phyloP scores from a whole-genome alignment of 1,140 invertebrate genomes.

The Drosophila ficusphila region DNA sequence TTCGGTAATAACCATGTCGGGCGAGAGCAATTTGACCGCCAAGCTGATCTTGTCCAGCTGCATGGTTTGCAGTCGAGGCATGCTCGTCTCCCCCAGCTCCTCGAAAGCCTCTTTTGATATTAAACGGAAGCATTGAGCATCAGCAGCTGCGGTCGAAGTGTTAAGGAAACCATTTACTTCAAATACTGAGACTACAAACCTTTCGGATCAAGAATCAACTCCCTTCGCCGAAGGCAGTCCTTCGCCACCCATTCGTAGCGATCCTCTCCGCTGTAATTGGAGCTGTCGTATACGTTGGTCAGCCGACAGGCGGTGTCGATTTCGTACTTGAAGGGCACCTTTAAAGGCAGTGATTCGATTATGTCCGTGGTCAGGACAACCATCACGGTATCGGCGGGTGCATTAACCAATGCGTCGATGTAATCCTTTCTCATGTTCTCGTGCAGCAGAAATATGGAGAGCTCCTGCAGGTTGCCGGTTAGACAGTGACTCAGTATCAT shows the following conservation, averaged over 20 bases:
- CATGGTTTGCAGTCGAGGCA: slow-evolving; percentile 49
- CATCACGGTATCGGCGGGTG: slow-evolving; percentile 24
- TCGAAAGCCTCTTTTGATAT: slow-evolving; percentile 37
- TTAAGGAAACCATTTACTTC: too few relatives aligned
- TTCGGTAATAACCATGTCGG: slow-evolving; percentile 57
- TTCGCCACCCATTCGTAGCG: slow-evolving; percentile 63
- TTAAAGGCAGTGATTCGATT: slow-evolving; percentile 51
- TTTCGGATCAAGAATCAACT: slow-evolving; percentile 27
- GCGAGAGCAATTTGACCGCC: slow-evolving; percentile 59
- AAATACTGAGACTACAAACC: slow-evolving; percentile 6
- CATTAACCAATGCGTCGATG: slow-evolving; percentile 24
- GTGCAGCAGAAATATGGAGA: slow-evolving; percentile 56
- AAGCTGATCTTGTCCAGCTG: slow-evolving; percentile 70
- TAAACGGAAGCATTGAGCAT: slow-evolving; percentile 65
- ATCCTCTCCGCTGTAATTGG: slow-evolving; percentile 31
- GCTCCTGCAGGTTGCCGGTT: slow-evolving; percentile 52
- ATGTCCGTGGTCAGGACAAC: slow-evolving; percentile 67
- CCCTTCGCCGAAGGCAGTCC: slow-evolving; percentile 47
- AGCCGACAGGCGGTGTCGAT: slow-evolving; percentile 62
- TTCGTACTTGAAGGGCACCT: slow-evolving; percentile 59
- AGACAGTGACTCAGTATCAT: slow-evolving; percentile 60
- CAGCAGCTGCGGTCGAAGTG: background rate
- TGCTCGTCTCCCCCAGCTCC: slow-evolving; percentile 14
- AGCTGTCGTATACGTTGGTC: slow-evolving; percentile 29
- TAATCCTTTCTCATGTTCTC: slow-evolving; percentile 48